Base-by-base conservation (phyloP, 2,888 invertebrate genomes). In the Lepetodrilus schrolli region DNA sequence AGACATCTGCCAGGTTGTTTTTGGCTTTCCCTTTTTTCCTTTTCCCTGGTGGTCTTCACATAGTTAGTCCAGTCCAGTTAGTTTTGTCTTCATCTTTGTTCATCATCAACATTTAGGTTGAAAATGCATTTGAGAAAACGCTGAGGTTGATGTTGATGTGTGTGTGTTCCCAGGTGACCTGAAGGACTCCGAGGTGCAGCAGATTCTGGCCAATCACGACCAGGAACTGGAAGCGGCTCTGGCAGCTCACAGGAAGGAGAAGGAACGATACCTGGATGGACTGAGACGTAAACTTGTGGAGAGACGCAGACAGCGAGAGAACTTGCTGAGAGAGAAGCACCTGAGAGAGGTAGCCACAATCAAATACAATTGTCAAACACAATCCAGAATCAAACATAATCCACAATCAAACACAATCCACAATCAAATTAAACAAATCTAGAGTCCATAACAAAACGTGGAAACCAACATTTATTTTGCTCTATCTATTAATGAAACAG, bases 331-430 rank as follows among this genome's bases (percentile, higher is more conserved):
- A 69, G 82, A 84, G 23, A 88, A 88, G 78, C 89, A 89, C 66
- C 71, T 74, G 13, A 76, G 79, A 66, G 88, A 89, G 86, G 88
- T 88, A 23, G 20, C n/a, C n/a, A n/a, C n/a, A n/a, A n/a, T n/a
- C n/a, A n/a, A n/a, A n/a, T n/a, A n/a, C n/a, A n/a, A n/a, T n/a
- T n/a, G n/a, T n/a, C n/a, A n/a, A n/a, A n/a, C n/a, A n/a, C n/a
- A n/a, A n/a, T n/a, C n/a, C n/a, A n/a, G n/a, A n/a, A n/a, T n/a
- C n/a, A n/a, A n/a, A n/a, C n/a, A n/a, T n/a, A n/a, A n/a, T n/a
- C n/a, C n/a, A n/a, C n/a, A n/a, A n/a, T n/a, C n/a, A n/a, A n/a
- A n/a, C n/a, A n/a, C n/a, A n/a, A n/a, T n/a, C n/a, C n/a, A n/a
- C n/a, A n/a, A n/a, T n/a, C n/a, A n/a, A n/a, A n/a, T n/a, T n/a